phyloP scores from a whole-genome alignment of 2,113 vertebrate species.

The Nothoprocta pentlandii region DNA sequence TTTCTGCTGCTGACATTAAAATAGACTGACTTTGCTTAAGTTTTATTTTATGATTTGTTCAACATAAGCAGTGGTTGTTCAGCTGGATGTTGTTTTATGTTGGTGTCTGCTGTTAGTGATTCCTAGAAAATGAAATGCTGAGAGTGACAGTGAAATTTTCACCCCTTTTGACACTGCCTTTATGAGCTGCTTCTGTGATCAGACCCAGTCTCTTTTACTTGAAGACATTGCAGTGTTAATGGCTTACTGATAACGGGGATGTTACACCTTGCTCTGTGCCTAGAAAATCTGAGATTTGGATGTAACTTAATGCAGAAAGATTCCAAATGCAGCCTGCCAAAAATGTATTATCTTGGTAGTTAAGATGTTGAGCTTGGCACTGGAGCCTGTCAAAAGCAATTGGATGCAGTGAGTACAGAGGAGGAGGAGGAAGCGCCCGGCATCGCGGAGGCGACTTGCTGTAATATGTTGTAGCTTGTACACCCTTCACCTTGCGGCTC shows the following conservation, averaged over 20 bases:
- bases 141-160: not conserved
- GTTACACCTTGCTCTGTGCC: not conserved
- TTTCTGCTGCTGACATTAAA: not conserved
- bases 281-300: not conserved
- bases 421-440: rapidly evolving
- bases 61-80: not conserved
- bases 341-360: not conserved
- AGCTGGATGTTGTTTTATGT: not conserved
- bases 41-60: not conserved
- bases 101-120: not conserved
- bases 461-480: not conserved
- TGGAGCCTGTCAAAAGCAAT: conserved; percentile 18
- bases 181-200: not conserved
- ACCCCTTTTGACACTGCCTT: not conserved
- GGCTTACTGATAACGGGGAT: not conserved
- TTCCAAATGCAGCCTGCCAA: conserved; percentile 12
- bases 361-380: conserved; percentile 11
- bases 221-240: not conserved
- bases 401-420: not conserved
- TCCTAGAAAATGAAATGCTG: not conserved
- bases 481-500: not conserved
- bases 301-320: not conserved
- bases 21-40: not conserved
- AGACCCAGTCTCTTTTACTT: not conserved
- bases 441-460: not conserved